Percentiles rank a stretch among this genome's conserved stretches.
phyloP scores from a whole-genome alignment of 1,140 invertebrate species.

The Micrasema minimum region DNA sequence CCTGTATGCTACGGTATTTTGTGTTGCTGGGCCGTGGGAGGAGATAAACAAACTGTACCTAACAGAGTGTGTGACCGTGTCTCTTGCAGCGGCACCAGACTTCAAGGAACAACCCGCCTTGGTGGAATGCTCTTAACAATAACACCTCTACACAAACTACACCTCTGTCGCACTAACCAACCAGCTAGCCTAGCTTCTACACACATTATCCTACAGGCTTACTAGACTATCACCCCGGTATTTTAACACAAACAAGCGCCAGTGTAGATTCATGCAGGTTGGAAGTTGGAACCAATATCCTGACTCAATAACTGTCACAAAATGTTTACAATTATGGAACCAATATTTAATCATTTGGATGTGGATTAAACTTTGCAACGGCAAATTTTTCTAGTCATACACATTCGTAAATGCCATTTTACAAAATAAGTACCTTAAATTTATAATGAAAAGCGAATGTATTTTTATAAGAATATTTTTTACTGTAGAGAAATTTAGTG shows the following conservation, averaged over 20 bases:
- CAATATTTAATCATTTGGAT: too few relatives aligned
- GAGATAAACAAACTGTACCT: conserved; percentile 46
- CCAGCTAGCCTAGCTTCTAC: neutral
- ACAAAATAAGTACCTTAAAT: neutral
- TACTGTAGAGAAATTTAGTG: too few relatives aligned
- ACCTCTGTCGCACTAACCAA: conserved; percentile 12
- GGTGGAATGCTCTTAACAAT: conserved; percentile 67
- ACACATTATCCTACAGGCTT: too few relatives aligned
- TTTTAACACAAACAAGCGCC: too few relatives aligned
- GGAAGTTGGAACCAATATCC: too few relatives aligned
- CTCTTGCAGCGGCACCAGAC: conserved; percentile 65
- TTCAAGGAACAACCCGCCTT: conserved; percentile 65
- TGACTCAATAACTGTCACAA: too few relatives aligned
- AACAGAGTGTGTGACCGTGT: conserved; percentile 66
- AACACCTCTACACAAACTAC: conserved; percentile 53
- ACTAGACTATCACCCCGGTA: too few relatives aligned
- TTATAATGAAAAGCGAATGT: neutral
- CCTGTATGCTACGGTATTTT: neutral
- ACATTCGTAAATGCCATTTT: conserved; percentile 17
- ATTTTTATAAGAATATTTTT: too few relatives aligned
- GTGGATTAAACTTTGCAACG: too few relatives aligned
- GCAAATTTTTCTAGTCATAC: conserved; percentile 23
- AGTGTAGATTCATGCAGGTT: too few relatives aligned
- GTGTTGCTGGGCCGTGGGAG: conserved; percentile 10
- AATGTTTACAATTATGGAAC: too few relatives aligned